A percentile compares a stretch with the other conserved stretches of the same genome.
Evolutionary conservation across 2,797 vertebrate genomes (phyloP).

Genomic region (Urocyon cinereoargenteus): DNA sequence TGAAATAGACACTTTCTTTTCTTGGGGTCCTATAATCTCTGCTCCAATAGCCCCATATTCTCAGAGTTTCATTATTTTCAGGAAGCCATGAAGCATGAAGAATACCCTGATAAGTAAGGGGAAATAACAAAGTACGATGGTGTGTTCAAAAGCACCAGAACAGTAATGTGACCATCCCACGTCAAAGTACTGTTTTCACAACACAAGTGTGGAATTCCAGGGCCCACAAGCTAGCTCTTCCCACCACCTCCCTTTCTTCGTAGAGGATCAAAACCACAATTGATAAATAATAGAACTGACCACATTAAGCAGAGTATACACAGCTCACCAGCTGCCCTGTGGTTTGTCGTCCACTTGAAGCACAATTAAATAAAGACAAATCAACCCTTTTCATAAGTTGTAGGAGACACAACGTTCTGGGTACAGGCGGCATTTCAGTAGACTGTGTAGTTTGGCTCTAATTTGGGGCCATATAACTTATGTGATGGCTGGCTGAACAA

Average conservation of each 20-base stretch:
- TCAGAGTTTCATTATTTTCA: not conserved
- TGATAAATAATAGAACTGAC: constrained; percentile 75
- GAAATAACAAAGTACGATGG: not conserved
- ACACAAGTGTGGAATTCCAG: not conserved
- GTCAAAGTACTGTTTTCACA: not conserved
- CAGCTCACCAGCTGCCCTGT: not conserved
- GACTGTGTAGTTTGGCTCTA: not conserved
- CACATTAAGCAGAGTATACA: constrained; percentile 46
- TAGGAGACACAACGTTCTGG: constrained; percentile 30
- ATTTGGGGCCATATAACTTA: not conserved
- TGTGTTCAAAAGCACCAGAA: not conserved
- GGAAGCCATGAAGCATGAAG: not conserved
- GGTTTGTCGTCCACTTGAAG: constrained; percentile 68
- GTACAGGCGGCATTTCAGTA: not conserved
- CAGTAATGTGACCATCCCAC: not conserved
- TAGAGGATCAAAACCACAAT: constrained; percentile 66
- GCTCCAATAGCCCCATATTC: not conserved
- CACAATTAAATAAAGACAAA: constrained; percentile 79
- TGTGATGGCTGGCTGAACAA: not conserved
- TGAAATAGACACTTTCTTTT: not conserved
- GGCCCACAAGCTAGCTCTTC: not conserved
- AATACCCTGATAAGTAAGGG: not conserved
- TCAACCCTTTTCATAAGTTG: constrained; percentile 49
- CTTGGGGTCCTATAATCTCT: not conserved
- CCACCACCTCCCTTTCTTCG: constrained; percentile 33